A percentile compares a stretch with the other conserved stretches of the same genome.
phyloP scores from a whole-genome alignment of 2,888 invertebrate genomes.

The Hanleya hanleyi region DNA sequence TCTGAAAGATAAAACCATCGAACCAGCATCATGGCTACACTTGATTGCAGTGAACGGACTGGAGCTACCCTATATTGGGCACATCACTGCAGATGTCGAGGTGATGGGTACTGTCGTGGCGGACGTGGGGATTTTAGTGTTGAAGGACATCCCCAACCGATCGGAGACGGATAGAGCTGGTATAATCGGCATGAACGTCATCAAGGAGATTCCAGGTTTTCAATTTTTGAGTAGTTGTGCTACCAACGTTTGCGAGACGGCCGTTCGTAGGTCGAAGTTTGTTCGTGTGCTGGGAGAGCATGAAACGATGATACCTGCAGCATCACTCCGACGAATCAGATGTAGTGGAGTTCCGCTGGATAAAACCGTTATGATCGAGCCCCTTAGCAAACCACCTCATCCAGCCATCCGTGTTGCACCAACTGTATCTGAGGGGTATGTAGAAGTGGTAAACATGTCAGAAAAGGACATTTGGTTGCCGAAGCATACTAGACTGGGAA shows the following conservation, averaged over 20 bases:
- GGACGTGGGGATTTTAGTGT: background rate
- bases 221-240: background rate
- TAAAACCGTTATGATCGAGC: background rate
- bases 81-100: background rate
- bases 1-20: background rate
- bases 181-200: background rate
- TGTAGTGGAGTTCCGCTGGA: background rate
- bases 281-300: background rate
- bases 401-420: background rate
- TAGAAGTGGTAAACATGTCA: background rate
- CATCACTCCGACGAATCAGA: background rate
- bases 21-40: background rate
- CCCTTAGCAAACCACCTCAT: background rate
- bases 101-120: background rate
- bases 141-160: too few relatives aligned
- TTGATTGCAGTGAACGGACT: background rate
- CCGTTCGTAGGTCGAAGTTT: background rate
- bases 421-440: background rate
- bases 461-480: background rate
- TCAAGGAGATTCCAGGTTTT: background rate
- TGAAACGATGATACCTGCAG: background rate
- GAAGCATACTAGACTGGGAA: background rate
- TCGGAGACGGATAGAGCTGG: background rate
- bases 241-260: background rate
- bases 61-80: background rate